Base-by-base conservation (phyloP, 2,888 invertebrate species). In the Osmoderma eremita region DNA sequence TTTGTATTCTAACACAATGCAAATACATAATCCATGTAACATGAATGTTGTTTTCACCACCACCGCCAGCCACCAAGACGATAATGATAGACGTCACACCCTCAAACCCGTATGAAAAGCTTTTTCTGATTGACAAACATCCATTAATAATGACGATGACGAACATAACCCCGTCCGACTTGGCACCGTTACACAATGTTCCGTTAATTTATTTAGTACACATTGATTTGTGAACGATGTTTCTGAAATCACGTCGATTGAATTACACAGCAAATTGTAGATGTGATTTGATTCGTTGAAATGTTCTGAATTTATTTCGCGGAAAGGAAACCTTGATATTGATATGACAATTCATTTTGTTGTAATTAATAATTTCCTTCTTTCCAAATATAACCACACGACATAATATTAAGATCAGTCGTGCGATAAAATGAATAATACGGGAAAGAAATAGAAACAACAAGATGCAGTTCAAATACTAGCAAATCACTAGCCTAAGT, bases 261-360 rank as follows among this genome's bases (percentile, higher is more conserved):
- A 56, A 56, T 22, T 42, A 56, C 39, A 56, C 20, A 22, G 41
- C 56, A 56, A 56, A 56, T 56, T 56, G 56, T 41, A 56, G 56
- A 56, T 50, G 4, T 42, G 42, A 42, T 1, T 42, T 42, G 42
- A 15, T 13, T 13, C 13, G n/a, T n/a, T n/a, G n/a, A n/a, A n/a
- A n/a, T 42, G 13, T 42, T 12, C n/a, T 17, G 42, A 15, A 13
- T n/a, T 12, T 42, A 17, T 30, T n/a, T n/a, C n/a, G n/a, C n/a
- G n/a, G n/a, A n/a, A n/a, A n/a, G n/a, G n/a, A n/a, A n/a, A n/a
- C n/a, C n/a, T n/a, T n/a, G n/a, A n/a, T n/a, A n/a, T n/a, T n/a
- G n/a, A n/a, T n/a, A n/a, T n/a, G n/a, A n/a, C n/a, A n/a, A n/a
- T n/a, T n/a, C n/a, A n/a, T n/a, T n/a, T n/a, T n/a, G n/a, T n/a